Percentiles rank a stretch among this genome's conserved stretches.
phyloP scores from a whole-genome alignment of 37 sponge, comb jelly and placozoan species.

The Halichondria panicea region DNA sequence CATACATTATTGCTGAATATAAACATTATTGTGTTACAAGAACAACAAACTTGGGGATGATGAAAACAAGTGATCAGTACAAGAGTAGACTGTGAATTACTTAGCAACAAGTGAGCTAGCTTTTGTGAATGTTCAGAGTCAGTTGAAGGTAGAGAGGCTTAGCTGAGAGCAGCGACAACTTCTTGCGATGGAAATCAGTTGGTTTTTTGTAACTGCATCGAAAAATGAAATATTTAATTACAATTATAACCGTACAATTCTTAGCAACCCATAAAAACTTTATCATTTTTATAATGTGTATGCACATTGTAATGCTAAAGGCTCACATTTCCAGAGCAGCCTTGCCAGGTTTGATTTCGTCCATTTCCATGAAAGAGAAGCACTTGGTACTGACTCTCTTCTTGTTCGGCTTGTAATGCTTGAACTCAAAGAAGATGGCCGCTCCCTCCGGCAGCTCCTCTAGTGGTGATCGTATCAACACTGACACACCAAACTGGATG shows the following conservation, averaged over 20 bases:
- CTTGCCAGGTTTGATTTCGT: slow-evolving; percentile 72
- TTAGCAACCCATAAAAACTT: too few species aligned
- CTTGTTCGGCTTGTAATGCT: slow-evolving; percentile 79
- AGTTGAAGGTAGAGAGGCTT: slow-evolving; percentile 84
- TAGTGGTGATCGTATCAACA: slow-evolving; percentile 45
- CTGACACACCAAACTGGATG: slow-evolving; percentile 29
- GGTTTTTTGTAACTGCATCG: slow-evolving; percentile 81
- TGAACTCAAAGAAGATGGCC: slow-evolving; percentile 80
- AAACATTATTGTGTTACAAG: too few species aligned
- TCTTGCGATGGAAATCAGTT: slow-evolving; percentile 65
- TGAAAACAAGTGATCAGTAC: too few species aligned
- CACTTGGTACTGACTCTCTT: slow-evolving; percentile 47
- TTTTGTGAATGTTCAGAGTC: slow-evolving; percentile 36
- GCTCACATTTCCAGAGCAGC: slow-evolving; percentile 72
- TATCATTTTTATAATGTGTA: too few species aligned
- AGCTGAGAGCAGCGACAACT: slow-evolving; percentile 57
- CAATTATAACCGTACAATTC: too few species aligned
- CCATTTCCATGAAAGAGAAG: slow-evolving; percentile 83
- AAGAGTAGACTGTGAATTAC: too few species aligned
- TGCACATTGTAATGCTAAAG: too few species aligned
- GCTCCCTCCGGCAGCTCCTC: slow-evolving; percentile 52
- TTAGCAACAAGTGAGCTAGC: background rate
- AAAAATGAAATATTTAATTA: background rate
- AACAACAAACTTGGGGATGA: too few species aligned
- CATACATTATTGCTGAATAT: too few species aligned